Evolutionary conservation across 2,797 vertebrate genomes (phyloP), one percentile per base, ranked within the genome.

Genomic region (Balearica regulorum): DNA sequence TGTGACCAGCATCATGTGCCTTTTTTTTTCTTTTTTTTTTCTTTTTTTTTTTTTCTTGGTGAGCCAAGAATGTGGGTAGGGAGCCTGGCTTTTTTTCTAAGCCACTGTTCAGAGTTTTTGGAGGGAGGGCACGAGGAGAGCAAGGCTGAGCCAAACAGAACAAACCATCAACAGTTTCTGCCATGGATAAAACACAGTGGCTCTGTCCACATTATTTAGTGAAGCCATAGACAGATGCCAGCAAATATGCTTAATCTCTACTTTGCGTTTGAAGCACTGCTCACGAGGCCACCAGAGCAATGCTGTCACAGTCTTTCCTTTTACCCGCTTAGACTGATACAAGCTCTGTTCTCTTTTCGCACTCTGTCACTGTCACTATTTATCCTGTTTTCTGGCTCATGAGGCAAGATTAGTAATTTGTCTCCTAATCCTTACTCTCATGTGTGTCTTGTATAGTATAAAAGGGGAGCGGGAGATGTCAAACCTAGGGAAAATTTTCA

Each of bases 181-280:
- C 89, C 92, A 80, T 17, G 64, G 54, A 31, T 87, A 71, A 96
- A 93, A 75, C 31, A 43, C 20, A 25, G 88, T 60, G 81, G 68
- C 57, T 96, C 83, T 8, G 2, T 87, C 64, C 16, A 3, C 28
- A n/a, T 53, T 94, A 68, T 87, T 87, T 44, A 78, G 64, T 41
- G 65, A 92, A 93, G 75, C 65, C 85, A 71, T 37, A 92, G 78
- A 73, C 33, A 35, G 65, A 14, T 96, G 93, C 92, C 92, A 96
- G 43, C 28, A 89, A 95, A 89, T 84, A 90, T n/a, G 73, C 73
- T 91, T 89, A 89, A 93, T 83, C 88, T 92, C 77, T 77, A 49
- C 48, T 64, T 78, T 58, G 64, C 73, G n/a, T 80, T 53, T 82
- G 70, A 87, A 66, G 60, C 48, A 28, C 17, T 92, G 90, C 69